Evolutionary conservation across 2,113 vertebrate species (phyloP).

Genomic region (Echinops telfairi): DNA sequence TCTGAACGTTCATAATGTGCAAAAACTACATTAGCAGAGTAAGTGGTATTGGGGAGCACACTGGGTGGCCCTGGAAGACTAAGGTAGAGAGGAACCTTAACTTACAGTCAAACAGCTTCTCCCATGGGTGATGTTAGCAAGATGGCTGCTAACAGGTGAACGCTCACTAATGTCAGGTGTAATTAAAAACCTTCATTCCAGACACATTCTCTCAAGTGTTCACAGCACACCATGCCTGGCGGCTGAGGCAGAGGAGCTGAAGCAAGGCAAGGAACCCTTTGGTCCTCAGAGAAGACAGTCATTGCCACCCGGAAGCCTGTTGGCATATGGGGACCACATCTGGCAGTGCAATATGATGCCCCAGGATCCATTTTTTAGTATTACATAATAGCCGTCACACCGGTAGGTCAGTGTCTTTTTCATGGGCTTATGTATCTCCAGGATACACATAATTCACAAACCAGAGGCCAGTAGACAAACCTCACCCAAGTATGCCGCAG

Average conservation of each 20-base stretch:
- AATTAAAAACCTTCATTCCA: conserved; percentile 57
- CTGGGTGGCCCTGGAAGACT: not conserved
- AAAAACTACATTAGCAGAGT: conserved; percentile 58
- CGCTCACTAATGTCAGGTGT: not conserved
- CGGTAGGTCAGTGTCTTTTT: conserved; percentile 43
- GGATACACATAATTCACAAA: conserved; percentile 65
- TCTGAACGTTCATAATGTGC: conserved; percentile 67
- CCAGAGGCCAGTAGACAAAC: conserved; percentile 57
- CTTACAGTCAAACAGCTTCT: not conserved
- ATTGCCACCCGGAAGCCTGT: not conserved
- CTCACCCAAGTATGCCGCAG: conserved; percentile 65
- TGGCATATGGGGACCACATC: conserved; percentile 44
- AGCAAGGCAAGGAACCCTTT: conserved; percentile 32
- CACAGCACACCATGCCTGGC: not conserved
- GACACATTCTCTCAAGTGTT: not conserved
- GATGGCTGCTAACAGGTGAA: conserved; percentile 61
- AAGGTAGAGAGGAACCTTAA: not conserved
- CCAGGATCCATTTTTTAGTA: conserved; percentile 38
- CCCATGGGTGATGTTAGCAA: conserved; percentile 18
- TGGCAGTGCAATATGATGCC: conserved; percentile 64
- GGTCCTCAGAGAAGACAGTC: not conserved
- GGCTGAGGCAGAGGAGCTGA: conserved; percentile 15
- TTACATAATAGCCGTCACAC: conserved; percentile 50
- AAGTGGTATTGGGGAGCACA: conserved; percentile 33
- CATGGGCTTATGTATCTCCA: conserved; percentile 63